A percentile compares a stretch with the other conserved stretches of the same genome.
Conservation (phyloP, 1,140 invertebrate species). For the Diprion similis region DNA sequence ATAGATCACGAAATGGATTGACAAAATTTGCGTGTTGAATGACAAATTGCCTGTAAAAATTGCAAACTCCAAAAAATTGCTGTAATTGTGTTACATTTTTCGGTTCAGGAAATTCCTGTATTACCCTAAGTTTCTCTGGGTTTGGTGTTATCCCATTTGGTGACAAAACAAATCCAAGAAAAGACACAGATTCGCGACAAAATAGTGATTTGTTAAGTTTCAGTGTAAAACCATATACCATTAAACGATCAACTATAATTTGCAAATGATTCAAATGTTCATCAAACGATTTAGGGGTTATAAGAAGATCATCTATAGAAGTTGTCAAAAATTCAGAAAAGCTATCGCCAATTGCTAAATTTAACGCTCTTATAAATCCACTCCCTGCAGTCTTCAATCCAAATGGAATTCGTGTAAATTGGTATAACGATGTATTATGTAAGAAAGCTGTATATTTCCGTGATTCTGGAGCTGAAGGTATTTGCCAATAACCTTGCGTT, state of each 20-base stretch:
- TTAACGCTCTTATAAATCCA: constrained; percentile 30
- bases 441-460: constrained; percentile 42
- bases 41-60: not conserved
- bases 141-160: not conserved
- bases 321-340: not conserved
- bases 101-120: constrained; percentile 3
- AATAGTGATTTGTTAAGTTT: not conserved
- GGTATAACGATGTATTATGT: constrained; percentile 38
- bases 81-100: not conserved
- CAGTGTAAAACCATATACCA: not conserved
- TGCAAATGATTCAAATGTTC: not conserved
- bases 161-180: not conserved
- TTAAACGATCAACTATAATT: not conserved
- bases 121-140: not conserved
- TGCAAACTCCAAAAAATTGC: not conserved
- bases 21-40: not conserved
- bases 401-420: constrained; percentile 38
- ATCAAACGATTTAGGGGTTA: not conserved
- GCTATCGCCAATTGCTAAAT: not conserved
- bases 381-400: constrained; percentile 42
- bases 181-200: not conserved
- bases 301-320: not conserved
- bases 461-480: constrained; percentile 34
- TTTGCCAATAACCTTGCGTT: constrained; percentile 46
- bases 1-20: constrained; percentile 4